Evolutionary conservation across 2,797 vertebrate species (phyloP), one percentile per base, ranked within the genome.

Genomic region (Echiichthys vipera): DNA sequence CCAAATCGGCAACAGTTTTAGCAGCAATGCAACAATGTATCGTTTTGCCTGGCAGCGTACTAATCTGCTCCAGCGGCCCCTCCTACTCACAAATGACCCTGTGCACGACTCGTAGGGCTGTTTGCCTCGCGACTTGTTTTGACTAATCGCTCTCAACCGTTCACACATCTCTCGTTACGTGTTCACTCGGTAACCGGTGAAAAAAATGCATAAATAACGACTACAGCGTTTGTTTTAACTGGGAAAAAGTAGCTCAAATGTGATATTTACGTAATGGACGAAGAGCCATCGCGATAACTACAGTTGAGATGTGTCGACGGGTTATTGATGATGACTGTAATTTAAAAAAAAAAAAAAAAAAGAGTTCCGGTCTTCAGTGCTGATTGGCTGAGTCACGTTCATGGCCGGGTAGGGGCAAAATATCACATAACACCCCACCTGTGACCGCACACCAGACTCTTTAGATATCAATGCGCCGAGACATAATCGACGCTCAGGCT

Each of bases 31-130:
- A 84, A 89, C 82, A 81, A 84, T 78, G 85, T 71, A 86, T 65
- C 65, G 77, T 83, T 88, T 70, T 86, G 89, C 79, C 90, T 90
- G 76, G 83, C 88, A 85, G 90, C 89, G 66, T 75, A 84, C 63
- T 91, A 89, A 91, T 89, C 86, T 79, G 89, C 91, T 77, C 84
- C 90, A 70, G 71, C 89, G 42, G 93, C 93, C 93, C 94, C 94
- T 94, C 94, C 93, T 94, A 93, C 94, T 92, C 89, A 80, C 86
- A 80, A 77, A 89, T 91, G 90, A 92, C 88, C 89, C 89, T 82
- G 85, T 80, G 83, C 92, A 84, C 89, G 90, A 93, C 88, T 91
- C 92, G 85, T 91, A 88, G 84, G 77, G 78, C 80, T 86, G 74
- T 72, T 62, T 57, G 63, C 65, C 58, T 85, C 68, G n/a, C 78